Evolutionary conservation across 2,888 invertebrate species (phyloP).

Genomic region (Nesidiocoris tenuis): DNA sequence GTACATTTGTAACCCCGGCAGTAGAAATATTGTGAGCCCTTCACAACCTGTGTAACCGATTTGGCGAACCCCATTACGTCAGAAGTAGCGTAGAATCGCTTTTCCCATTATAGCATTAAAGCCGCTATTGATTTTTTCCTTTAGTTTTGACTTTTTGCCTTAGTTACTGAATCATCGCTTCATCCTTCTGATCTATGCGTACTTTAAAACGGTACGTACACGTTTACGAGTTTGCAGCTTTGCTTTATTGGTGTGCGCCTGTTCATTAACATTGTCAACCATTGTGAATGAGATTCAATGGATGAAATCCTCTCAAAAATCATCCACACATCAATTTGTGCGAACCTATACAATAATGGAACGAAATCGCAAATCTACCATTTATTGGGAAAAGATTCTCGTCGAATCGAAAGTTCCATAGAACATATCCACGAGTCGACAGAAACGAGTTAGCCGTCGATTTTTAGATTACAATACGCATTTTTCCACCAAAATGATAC

Average conservation of each 20-base stretch:
- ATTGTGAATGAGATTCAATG: background rate
- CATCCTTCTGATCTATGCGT: background rate
- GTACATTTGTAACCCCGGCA: background rate
- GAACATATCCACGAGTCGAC: constrained; percentile 2
- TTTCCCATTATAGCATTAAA: background rate
- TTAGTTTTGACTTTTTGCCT: background rate
- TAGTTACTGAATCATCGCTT: background rate
- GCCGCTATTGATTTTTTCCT: background rate
- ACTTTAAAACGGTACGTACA: background rate
- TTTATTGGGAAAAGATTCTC: too few species aligned
- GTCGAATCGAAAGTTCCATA: too few species aligned
- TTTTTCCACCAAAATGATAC: background rate
- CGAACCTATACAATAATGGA: too few species aligned
- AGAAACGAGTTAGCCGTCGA: constrained; percentile 26
- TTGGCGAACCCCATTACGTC: background rate
- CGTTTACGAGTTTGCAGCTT: background rate
- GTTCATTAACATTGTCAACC: background rate
- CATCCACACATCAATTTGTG: background rate
- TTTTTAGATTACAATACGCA: constrained; percentile 1
- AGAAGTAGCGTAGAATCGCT: background rate
- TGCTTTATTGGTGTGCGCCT: constrained; percentile 26
- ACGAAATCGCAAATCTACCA: too few species aligned
- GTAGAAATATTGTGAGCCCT: background rate
- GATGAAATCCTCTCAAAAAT: background rate
- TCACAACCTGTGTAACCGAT: background rate